phyloP scores from a whole-genome alignment of 2,888 invertebrate species.

The Nymphalis urticae region DNA sequence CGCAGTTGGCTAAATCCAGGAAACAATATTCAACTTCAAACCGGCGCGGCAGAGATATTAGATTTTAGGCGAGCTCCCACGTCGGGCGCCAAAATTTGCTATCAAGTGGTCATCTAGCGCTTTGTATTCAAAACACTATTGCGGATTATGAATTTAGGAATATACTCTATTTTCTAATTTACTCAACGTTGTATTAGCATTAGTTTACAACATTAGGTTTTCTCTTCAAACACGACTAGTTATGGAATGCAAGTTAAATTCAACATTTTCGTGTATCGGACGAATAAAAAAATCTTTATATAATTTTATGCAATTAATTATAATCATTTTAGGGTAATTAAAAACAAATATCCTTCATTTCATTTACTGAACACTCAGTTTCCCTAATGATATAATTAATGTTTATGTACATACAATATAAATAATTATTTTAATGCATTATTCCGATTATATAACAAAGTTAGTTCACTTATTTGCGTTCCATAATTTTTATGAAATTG shows the following conservation, averaged over 20 bases:
- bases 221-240: neutral
- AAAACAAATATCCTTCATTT: too few relatives aligned
- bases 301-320: too few relatives aligned
- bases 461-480: too few relatives aligned
- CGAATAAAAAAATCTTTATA: too few relatives aligned
- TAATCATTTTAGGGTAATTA: too few relatives aligned
- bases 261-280: neutral
- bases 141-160: constrained; percentile 7
- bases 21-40: constrained; percentile 18
- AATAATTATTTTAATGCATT: too few relatives aligned
- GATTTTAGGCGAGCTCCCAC: constrained; percentile 14
- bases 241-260: neutral
- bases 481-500: too few relatives aligned
- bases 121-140: constrained; percentile 12
- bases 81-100: constrained; percentile 17
- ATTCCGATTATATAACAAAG: too few relatives aligned
- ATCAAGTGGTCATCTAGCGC: constrained; percentile 16
- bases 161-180: constrained; percentile 7
- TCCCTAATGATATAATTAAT: too few relatives aligned
- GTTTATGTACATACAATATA: too few relatives aligned
- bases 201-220: neutral
- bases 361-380: too few relatives aligned
- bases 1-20: constrained; percentile 11
- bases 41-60: constrained; percentile 10
- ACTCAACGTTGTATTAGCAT: constrained; percentile 1